These are phyloP conservation scores for Recurvirostra avosetta DNA, from an alignment of 2,113 vertebrate species.

Conservation along the genomic window DNA sequence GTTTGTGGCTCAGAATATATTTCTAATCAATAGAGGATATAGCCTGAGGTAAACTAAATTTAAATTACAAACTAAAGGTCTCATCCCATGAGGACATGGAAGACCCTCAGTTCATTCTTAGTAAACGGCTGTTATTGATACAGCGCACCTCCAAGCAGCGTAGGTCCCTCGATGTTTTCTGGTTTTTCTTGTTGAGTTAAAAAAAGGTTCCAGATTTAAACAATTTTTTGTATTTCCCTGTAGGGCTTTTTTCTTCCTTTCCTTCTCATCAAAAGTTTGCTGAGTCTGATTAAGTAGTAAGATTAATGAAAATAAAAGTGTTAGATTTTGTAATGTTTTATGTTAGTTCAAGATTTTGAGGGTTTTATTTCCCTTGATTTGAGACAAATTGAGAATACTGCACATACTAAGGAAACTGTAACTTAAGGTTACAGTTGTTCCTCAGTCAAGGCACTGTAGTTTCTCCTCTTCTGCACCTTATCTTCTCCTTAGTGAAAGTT, in stretches of 20 bases:
- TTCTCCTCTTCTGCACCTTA: not conserved
- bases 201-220: not conserved
- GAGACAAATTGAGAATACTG: not conserved
- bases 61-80: slow-evolving; percentile 6
- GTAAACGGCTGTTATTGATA: not conserved
- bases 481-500: not conserved
- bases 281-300: not conserved
- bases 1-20: not conserved
- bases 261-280: not conserved
- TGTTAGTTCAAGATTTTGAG: not conserved
- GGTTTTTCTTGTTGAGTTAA: not conserved
- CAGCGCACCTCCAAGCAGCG: not conserved
- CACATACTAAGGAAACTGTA: not conserved
- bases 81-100: not conserved
- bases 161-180: not conserved
- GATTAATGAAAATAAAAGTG: not conserved
- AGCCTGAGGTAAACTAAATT: slow-evolving; percentile 30
- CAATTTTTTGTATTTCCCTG: not conserved
- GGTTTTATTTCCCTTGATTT: not conserved
- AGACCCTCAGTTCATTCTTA: not conserved
- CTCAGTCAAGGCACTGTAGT: not conserved
- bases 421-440: not conserved
- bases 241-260: not conserved
- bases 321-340: not conserved
- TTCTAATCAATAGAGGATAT: slow-evolving; percentile 21